phyloP scores from a whole-genome alignment of 2,797 vertebrate species.

The Enteromius viviparus region DNA sequence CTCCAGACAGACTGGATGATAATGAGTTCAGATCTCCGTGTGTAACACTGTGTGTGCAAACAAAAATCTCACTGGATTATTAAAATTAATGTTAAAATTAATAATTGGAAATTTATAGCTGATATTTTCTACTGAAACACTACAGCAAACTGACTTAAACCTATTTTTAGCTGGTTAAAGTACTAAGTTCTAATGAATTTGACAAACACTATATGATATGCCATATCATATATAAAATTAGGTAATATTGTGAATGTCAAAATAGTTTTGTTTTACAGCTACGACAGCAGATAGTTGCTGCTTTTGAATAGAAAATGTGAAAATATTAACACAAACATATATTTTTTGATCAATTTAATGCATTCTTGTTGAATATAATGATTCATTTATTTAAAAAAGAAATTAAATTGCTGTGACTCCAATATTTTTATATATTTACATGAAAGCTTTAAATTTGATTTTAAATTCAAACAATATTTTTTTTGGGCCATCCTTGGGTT shows the following conservation, averaged over 20 bases:
- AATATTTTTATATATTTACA: neutral
- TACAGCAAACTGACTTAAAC: neutral
- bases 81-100: neutral
- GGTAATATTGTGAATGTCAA: neutral
- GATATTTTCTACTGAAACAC: neutral
- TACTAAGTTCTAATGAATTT: neutral
- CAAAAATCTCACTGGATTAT: neutral
- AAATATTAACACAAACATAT: neutral
- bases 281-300: neutral
- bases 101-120: neutral
- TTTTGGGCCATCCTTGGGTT: constrained; percentile 5
- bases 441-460: neutral
- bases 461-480: neutral
- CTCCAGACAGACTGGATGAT: neutral
- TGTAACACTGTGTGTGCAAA: neutral
- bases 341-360: neutral
- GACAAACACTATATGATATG: neutral
- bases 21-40: neutral
- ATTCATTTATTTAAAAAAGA: neutral
- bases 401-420: neutral
- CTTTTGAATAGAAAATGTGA: neutral
- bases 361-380: neutral
- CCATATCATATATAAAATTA: neutral
- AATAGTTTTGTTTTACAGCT: neutral
- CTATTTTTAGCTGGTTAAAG: neutral